A percentile compares a stretch with the other conserved stretches of the same genome.
Conservation (phyloP, 1,140 invertebrate species). For the Orussus abietinus region DNA sequence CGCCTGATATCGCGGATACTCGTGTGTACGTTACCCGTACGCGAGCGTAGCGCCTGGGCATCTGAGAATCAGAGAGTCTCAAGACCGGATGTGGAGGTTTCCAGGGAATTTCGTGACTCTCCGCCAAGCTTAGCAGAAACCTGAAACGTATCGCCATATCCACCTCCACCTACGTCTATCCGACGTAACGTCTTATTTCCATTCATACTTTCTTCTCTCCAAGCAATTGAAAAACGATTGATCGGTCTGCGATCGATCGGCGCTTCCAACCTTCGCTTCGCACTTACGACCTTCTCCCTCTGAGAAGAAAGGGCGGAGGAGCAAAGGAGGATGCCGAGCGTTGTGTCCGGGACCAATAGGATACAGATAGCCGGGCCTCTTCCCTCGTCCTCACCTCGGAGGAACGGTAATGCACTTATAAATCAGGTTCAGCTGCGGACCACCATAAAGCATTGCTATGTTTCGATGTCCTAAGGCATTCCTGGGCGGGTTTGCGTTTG, state of each 20-base stretch:
- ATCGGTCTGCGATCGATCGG: no score
- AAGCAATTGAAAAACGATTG: no score
- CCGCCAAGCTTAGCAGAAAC: no score
- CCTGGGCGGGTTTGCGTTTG: slow-evolving; percentile 52
- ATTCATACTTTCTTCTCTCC: no score
- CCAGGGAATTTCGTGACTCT: no score
- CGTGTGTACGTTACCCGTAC: slow-evolving; percentile 14
- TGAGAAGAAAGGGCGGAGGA: background rate
- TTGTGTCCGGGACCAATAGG: slow-evolving; percentile 24
- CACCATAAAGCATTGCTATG: slow-evolving; percentile 57
- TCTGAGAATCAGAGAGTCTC: slow-evolving; percentile 34
- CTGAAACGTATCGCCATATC: no score
- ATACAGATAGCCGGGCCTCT: slow-evolving; percentile 21
- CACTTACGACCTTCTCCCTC: slow-evolving; percentile 1
- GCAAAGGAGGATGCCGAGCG: background rate
- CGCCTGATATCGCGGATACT: slow-evolving; percentile 42
- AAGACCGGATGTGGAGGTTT: no score
- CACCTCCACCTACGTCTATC: no score
- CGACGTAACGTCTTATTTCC: no score
- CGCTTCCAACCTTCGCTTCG: no score
- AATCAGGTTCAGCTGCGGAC: slow-evolving; percentile 54
- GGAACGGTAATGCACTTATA: slow-evolving; percentile 54
- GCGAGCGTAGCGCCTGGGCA: slow-evolving; percentile 22
- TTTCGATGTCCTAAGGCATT: slow-evolving; percentile 54
- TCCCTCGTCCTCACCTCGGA: slow-evolving; percentile 17